Conservation (phyloP, 2,113 vertebrate genomes). For the Hucho hucho region DNA sequence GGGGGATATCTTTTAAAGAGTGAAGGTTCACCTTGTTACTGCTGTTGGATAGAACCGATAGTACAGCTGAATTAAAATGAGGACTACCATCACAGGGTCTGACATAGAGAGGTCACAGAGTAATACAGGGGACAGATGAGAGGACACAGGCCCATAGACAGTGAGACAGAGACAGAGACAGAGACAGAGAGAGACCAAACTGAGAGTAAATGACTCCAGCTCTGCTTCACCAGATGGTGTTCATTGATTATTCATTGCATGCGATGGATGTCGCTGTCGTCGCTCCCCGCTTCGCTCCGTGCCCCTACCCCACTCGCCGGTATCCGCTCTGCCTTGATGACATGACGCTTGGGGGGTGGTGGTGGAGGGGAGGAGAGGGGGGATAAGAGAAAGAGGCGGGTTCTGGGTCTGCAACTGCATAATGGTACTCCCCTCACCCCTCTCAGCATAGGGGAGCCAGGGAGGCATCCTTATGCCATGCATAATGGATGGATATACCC, state of each 20-base stretch:
- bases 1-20: conserved; percentile 53
- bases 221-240: conserved; percentile 70
- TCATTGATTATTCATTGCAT: conserved; percentile 78
- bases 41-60: neutral
- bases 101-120: too few species aligned
- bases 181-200: conserved; percentile 13
- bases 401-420: neutral
- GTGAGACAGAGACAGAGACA: neutral
- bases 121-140: neutral
- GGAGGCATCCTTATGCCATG: neutral
- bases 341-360: conserved; percentile 21
- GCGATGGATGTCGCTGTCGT: conserved; percentile 75
- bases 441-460: neutral
- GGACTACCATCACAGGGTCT: conserved; percentile 31
- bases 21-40: conserved; percentile 60
- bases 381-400: conserved; percentile 16
- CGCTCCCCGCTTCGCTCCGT: conserved; percentile 38
- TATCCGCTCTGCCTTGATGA: conserved; percentile 59
- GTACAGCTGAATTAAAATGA: conserved; percentile 56
- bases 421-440: neutral
- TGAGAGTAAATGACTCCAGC: conserved; percentile 54
- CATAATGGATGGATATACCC: neutral
- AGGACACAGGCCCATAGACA: conserved; percentile 8
- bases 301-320: conserved; percentile 6
- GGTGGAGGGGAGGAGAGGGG: neutral